phyloP scores from a whole-genome alignment of 2,113 vertebrate species.

The Etheostoma cragini region DNA sequence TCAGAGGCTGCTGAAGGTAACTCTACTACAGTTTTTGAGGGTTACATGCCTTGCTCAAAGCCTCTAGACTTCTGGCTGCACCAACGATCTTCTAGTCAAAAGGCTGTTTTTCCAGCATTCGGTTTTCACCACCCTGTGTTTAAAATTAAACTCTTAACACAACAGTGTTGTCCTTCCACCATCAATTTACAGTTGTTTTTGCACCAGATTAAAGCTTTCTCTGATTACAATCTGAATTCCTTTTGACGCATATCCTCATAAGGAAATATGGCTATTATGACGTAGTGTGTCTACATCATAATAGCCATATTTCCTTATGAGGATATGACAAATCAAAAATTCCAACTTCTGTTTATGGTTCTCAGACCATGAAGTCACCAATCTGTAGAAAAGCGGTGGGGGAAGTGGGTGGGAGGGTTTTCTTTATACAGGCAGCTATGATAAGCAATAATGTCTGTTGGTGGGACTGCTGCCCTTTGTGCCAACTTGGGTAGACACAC shows the following conservation, averaged over 20 bases:
- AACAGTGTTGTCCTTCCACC: slow-evolving; percentile 37
- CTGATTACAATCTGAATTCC: slow-evolving; percentile 67
- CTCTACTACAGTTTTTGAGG: neutral
- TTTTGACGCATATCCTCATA: neutral
- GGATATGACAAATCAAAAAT: slow-evolving; percentile 78
- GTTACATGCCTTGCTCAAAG: neutral
- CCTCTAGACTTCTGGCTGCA: neutral
- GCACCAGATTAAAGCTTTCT: slow-evolving; percentile 51
- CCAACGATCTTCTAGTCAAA: neutral
- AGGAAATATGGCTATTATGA: too few relatives aligned
- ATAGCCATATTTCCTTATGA: slow-evolving; percentile 85
- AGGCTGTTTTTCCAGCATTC: slow-evolving; percentile 31
- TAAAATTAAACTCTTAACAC: slow-evolving; percentile 27
- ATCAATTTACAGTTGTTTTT: slow-evolving; percentile 34
- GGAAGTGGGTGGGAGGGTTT: slow-evolving; percentile 67
- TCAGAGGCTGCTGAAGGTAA: neutral
- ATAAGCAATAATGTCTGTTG: slow-evolving; percentile 70
- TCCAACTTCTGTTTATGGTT: slow-evolving; percentile 83
- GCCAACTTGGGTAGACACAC: too few relatives aligned
- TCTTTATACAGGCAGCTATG: slow-evolving; percentile 86
- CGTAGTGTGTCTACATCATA: slow-evolving; percentile 35
- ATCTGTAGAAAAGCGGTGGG: slow-evolving; percentile 74
- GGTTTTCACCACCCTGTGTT: slow-evolving; percentile 39
- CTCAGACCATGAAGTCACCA: slow-evolving; percentile 89
- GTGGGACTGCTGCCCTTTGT: slow-evolving; percentile 45